Base-by-base conservation (phyloP, 2,888 invertebrate species). In the Xanthia icteritia region DNA sequence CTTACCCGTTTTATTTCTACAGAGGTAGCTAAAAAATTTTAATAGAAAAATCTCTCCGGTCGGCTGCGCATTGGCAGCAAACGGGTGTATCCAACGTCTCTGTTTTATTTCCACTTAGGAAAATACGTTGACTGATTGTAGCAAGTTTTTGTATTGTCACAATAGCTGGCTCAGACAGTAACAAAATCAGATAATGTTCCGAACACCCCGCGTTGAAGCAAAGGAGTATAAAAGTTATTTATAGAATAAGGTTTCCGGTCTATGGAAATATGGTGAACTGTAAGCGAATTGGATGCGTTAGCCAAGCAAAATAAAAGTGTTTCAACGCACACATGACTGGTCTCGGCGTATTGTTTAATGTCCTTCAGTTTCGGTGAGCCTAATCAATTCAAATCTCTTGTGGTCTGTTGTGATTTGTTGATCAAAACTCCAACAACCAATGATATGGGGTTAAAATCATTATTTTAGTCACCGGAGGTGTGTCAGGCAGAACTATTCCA, bases 171-270 rank as follows among this genome's bases (percentile, higher is more conserved):
- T 31, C 60, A 70, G 74, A 76, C 73, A 73, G 68, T 61, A 63
- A 84, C 77, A 84, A 73, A 73, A 73, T 66, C 73, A 73, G 76
- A 83, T 72, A 76, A 76, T 72, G 71, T 82, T 51, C 58, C 63
- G 71, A 72, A 65, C 77, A 82, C 81, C 76, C 84, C 45, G 72
- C 73, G 63, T 72, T 73, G 65, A 78, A 71, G 73, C 81, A 58
- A 79, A 73, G 69, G 77, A 77, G 74, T 77, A 83, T 83, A 82
- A 87, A 77, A 82, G 51, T 68, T 84, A 87, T 87, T 79, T 82
- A 81, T 87, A 87, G 87, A 81, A 75, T 78, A 82, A 79, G 77
- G 81, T 86, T 77, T 87, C 87, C 87, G 82, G 86, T 77, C 71
- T 70, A 81, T 72, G 79, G 79, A 70, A 83, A 83, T 83, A 77